Conservation (phyloP, 2,888 invertebrate genomes). For the Mycalesis mineus region DNA sequence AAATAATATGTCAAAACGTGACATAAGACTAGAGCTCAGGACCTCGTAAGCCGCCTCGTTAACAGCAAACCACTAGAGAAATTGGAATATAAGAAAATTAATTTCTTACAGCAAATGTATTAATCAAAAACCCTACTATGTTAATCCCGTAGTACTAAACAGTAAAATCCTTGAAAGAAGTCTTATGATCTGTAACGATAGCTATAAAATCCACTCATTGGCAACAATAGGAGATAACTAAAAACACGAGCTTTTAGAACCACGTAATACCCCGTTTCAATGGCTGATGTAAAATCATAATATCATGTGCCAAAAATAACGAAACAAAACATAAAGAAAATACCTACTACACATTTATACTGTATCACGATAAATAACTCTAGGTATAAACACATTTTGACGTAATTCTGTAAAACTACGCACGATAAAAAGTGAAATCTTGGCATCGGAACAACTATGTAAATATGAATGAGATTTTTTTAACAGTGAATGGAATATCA, state of each 20-base stretch:
- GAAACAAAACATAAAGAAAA: slow-evolving; percentile 4
- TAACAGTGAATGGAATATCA: slow-evolving; percentile 15
- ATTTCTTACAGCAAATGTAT: neutral
- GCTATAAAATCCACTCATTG: slow-evolving; percentile 21
- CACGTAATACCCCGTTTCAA: slow-evolving; percentile 44
- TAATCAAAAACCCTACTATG: neutral
- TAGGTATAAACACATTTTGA: slow-evolving; percentile 25
- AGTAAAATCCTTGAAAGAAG: neutral
- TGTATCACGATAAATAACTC: slow-evolving; percentile 3
- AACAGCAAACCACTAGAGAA: too few species aligned
- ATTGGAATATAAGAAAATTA: neutral
- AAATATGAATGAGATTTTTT: slow-evolving; percentile 20
- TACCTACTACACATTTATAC: slow-evolving; percentile 3
- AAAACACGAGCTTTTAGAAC: slow-evolving; percentile 29
- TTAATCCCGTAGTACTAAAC: neutral
- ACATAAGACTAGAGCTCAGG: too few species aligned
- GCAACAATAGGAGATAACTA: slow-evolving; percentile 17
- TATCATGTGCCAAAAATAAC: slow-evolving; percentile 31
- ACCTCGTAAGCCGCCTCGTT: too few species aligned
- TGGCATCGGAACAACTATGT: slow-evolving; percentile 13
- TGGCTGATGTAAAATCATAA: slow-evolving; percentile 28
- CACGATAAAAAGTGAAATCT: slow-evolving; percentile 17
- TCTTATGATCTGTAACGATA: slow-evolving; percentile 14
- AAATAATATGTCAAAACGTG: too few species aligned
- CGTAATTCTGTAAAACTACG: slow-evolving; percentile 22